These are phyloP conservation scores for rabbit (Oryctolagus cuniculus) DNA, from an alignment of 2,113 vertebrate genomes.

Conservation along the genomic window mOryCun1.1 NC_091436.1:153400001-153400500, in stretches of 20 bases:
- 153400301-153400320: conserved; percentile 84
- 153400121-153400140: background rate
- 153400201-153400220: conserved; percentile 72
- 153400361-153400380: conserved; percentile 76
- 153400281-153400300: conserved; percentile 89
- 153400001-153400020: background rate
- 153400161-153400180: conserved; percentile 81
- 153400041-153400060: background rate
- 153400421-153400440: background rate
- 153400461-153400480: fast-evolving
- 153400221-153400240: conserved; percentile 77
- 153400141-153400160: conserved; percentile 53
- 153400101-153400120: background rate
- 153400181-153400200: conserved; percentile 81
- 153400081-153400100: conserved; percentile 25
- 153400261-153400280: conserved; percentile 87
- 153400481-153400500: fast-evolving
- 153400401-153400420: background rate
- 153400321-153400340: conserved; percentile 65
- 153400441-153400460: fast-evolving
- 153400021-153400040: background rate
- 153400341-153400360: conserved; percentile 88
- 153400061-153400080: background rate
- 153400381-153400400: background rate
- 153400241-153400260: conserved; percentile 86